Percentiles rank a stretch among this genome's conserved stretches.
Conservation (phyloP, 2,113 vertebrate species). For the Apodemus sylvaticus region DNA sequence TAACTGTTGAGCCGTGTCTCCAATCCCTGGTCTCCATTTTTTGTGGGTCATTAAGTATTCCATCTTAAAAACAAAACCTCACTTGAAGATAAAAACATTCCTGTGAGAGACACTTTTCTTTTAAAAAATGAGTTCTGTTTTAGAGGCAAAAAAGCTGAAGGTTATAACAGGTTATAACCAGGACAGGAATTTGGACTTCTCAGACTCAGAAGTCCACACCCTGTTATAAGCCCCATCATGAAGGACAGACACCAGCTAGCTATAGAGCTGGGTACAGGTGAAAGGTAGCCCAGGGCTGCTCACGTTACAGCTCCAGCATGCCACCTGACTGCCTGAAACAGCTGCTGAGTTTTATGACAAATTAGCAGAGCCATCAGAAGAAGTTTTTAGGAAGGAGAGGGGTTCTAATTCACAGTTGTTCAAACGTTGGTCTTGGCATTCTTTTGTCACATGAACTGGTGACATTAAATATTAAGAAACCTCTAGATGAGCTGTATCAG, state of each 20-base stretch:
- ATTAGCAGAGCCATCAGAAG: conserved; percentile 9
- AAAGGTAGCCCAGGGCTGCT: not conserved
- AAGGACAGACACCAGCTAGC: not conserved
- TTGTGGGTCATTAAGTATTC: conserved; percentile 27
- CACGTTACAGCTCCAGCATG: not conserved
- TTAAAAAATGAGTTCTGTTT: not conserved
- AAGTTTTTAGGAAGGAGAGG: not conserved
- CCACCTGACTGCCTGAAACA: not conserved
- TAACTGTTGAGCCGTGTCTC: not conserved
- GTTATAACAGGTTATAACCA: not conserved
- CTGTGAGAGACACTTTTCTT: not conserved
- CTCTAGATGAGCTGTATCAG: not conserved
- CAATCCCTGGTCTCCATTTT: not conserved
- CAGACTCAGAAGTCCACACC: not conserved
- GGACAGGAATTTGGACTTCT: conserved; percentile 5
- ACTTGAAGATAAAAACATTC: conserved; percentile 37
- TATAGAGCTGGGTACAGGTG: not conserved
- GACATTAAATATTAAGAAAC: not conserved
- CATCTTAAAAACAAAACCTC: not conserved
- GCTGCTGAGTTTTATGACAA: not conserved
- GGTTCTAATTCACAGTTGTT: not conserved
- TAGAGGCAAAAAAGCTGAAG: not conserved
- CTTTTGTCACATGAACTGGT: not conserved
- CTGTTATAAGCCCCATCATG: not conserved
- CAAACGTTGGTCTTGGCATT: not conserved